phyloP scores from a whole-genome alignment of 2,797 vertebrate species.

The Phalloptychus januarius region DNA sequence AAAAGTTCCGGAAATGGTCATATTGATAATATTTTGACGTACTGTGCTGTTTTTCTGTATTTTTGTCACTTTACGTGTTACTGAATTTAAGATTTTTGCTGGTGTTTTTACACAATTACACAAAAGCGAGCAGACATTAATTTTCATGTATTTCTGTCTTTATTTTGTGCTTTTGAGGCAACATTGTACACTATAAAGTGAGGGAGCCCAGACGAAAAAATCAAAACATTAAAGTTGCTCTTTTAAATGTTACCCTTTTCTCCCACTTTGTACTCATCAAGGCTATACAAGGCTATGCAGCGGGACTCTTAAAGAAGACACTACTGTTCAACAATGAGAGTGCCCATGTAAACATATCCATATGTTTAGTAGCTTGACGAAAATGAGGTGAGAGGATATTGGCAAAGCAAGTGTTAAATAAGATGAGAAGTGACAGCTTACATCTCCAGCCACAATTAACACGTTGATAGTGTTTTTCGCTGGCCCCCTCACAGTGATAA shows the following conservation, averaged over 20 bases:
- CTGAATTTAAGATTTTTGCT: conserved; percentile 4
- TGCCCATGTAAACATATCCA: conserved; percentile 80
- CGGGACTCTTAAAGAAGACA: conserved; percentile 31
- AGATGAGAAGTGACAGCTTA: conserved; percentile 99
- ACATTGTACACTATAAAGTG: background rate
- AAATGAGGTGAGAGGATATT: conserved; percentile 86
- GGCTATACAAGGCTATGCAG: conserved; percentile 7
- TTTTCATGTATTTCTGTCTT: background rate
- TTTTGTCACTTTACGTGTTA: background rate
- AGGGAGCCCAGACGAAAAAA: background rate
- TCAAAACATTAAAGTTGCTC: background rate
- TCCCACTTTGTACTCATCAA: conserved; percentile 7
- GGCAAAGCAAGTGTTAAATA: conserved; percentile 92
- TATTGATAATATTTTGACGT: background rate
- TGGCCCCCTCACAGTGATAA: conserved; percentile 99
- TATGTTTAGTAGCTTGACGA: conserved; percentile 84
- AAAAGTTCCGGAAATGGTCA: background rate
- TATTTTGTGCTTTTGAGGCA: background rate
- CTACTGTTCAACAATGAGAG: conserved; percentile 42
- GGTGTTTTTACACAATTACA: background rate
- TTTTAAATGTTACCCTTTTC: background rate
- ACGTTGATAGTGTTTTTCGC: conserved; percentile 95
- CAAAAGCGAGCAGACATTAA: background rate
- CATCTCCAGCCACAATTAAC: conserved; percentile 99
- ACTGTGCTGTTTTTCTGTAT: background rate